Evolutionary conservation across 2,888 invertebrate genomes (phyloP).

Genomic region (Leucophenga maculata): DNA sequence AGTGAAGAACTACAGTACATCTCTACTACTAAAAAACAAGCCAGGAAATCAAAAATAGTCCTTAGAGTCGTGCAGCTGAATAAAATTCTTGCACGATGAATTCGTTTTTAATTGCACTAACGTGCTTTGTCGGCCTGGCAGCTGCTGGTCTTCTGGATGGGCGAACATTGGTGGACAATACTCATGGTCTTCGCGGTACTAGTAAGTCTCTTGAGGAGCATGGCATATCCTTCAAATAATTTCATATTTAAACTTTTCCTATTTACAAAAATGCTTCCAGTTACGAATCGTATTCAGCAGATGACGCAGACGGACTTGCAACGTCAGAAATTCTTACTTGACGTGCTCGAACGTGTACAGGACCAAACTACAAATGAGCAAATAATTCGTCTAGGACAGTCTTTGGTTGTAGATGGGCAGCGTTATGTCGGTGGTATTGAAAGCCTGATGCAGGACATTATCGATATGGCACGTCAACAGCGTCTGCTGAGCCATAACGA

Average conservation of each 20-base stretch:
- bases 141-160: conserved; percentile 49
- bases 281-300: conserved; percentile 34
- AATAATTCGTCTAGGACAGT: conserved; percentile 45
- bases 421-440: conserved; percentile 58
- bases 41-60: neutral
- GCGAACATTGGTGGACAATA: conserved; percentile 26
- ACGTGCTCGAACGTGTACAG: conserved; percentile 54
- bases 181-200: conserved; percentile 38
- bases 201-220: neutral
- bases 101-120: conserved; percentile 48
- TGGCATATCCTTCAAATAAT: neutral
- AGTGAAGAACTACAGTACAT: neutral
- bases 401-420: conserved; percentile 45
- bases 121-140: conserved; percentile 50
- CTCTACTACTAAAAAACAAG: neutral
- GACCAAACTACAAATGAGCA: conserved; percentile 51
- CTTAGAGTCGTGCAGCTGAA: neutral
- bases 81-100: conserved; percentile 49
- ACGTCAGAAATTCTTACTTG: conserved; percentile 61
- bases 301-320: conserved; percentile 52
- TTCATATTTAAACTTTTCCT: neutral
- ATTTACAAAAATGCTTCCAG: conserved; percentile 17
- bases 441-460: conserved; percentile 50
- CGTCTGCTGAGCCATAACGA: conserved; percentile 49
- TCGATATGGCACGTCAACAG: conserved; percentile 53